Evolutionary conservation across 2,888 invertebrate genomes (phyloP), one percentile per base, ranked within the genome.

Genomic region (Drosophila pseudotakahashii): DNA sequence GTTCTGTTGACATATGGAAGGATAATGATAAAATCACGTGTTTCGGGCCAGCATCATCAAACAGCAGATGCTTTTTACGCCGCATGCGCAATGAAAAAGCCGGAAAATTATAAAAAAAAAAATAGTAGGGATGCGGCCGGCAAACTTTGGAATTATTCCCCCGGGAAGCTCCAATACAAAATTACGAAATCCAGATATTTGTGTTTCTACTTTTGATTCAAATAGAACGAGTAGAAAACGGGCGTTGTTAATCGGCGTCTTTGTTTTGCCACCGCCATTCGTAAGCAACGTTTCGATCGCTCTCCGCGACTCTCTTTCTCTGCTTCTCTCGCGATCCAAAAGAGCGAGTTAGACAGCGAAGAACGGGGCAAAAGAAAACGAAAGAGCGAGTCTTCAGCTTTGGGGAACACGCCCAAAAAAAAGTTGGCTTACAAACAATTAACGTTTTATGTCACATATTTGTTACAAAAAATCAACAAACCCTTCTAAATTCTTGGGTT

Each of bases 251-350:
- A 54, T 64, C 60, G 64, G 62, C 61, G 59, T 70, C 82, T 89
- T 84, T 89, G 89, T 89, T 89, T 88, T 89, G 89, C 58, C 76
- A 78, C 57, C 76, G 67, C 64, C 66, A 54, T 88, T 85, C 87
- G 88, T 89, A 88, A 80, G 78, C 88, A 86, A 78, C 76, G 63
- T 52, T 75, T 63, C 41, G 69, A 76, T 69, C 71, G 44, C 41
- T 54, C 70, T 48, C 67, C 16, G 19, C 9, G 19, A 9, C 69
- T 48, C 41, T 52, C 51, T 26, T 36, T 9, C 34, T 32, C 53
- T 2, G 5, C 6, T 2, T 13, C 39, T 34, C 48, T 44, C 11
- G 16, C 63, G 79, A 74, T 63, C 74, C 58, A 6, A 51, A 75
- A 81, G 78, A 75, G 78, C 81, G 83, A 81, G 76, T 78, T 81